phyloP scores from a whole-genome alignment of 2,113 vertebrate species.

The Calidris pugnax region DNA sequence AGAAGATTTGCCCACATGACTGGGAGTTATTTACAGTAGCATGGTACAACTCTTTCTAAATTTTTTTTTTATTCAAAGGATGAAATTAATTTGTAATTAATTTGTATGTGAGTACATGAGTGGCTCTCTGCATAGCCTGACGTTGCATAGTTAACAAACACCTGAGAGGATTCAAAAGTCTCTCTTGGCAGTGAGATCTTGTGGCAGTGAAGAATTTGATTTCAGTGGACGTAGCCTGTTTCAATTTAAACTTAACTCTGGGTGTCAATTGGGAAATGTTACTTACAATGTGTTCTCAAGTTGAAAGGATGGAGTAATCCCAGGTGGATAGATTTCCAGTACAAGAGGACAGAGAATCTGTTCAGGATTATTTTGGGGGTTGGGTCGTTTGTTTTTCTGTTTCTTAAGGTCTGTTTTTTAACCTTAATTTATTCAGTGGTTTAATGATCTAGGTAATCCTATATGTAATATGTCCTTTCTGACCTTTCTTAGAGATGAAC shows the following conservation, averaged over 20 bases:
- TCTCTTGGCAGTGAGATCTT: neutral
- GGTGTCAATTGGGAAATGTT: neutral
- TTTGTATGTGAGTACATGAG: neutral
- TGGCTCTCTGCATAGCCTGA: neutral
- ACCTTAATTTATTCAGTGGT: neutral
- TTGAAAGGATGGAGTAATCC: neutral
- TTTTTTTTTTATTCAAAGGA: neutral
- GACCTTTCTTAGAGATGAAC: conserved; percentile 84
- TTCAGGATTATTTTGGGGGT: neutral
- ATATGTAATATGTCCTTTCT: neutral
- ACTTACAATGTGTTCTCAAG: fast-evolving
- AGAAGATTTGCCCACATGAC: neutral
- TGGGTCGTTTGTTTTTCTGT: neutral
- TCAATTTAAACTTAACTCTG: neutral
- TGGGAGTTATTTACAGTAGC: neutral
- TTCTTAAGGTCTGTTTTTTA: neutral
- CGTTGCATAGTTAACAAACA: neutral
- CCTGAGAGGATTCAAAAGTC: neutral
- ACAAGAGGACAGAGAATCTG: neutral
- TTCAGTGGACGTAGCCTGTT: neutral
- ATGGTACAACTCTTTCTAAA: neutral
- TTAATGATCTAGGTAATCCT: too few species aligned
- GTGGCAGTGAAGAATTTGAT: neutral
- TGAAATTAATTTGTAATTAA: neutral
- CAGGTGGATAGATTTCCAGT: neutral